These are phyloP conservation scores for Propithecus perrieri DNA, from an alignment of 2,797 vertebrate species.

Conservation along the genomic window DNA sequence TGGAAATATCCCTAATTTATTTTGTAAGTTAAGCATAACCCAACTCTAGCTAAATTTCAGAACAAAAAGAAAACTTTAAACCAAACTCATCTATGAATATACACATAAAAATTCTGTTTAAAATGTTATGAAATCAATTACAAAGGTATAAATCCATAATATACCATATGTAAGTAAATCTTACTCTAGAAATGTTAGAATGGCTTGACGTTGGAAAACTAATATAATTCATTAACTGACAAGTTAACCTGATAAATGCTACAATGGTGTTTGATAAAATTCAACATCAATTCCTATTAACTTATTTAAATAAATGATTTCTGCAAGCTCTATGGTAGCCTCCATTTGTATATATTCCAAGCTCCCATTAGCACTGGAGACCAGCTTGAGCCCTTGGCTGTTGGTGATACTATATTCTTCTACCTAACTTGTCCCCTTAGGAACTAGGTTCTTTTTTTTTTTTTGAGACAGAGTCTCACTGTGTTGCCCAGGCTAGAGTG, in stretches of 20 bases:
- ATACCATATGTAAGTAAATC: background rate
- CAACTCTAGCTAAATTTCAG: background rate
- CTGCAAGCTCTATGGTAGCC: background rate
- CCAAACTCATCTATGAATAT: background rate
- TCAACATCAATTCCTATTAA: background rate
- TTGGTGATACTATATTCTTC: background rate
- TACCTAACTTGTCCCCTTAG: background rate
- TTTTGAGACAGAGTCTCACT: no score
- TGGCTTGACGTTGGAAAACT: background rate
- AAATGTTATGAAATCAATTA: background rate
- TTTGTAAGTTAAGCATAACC: background rate
- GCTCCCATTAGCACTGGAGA: background rate
- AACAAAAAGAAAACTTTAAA: background rate
- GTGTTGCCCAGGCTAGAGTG: no score
- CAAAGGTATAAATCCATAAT: background rate
- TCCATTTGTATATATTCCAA: background rate
- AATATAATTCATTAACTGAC: background rate
- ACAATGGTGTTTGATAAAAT: background rate
- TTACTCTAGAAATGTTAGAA: background rate
- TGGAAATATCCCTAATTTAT: constrained; percentile 5
- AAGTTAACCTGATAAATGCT: background rate
- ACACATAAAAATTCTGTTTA: background rate
- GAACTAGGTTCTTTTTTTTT: background rate
- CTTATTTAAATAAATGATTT: background rate
- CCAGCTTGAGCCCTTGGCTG: background rate